Evolutionary conservation across 2,888 invertebrate genomes (phyloP).

Genomic region (Lomographa bimaculata): DNA sequence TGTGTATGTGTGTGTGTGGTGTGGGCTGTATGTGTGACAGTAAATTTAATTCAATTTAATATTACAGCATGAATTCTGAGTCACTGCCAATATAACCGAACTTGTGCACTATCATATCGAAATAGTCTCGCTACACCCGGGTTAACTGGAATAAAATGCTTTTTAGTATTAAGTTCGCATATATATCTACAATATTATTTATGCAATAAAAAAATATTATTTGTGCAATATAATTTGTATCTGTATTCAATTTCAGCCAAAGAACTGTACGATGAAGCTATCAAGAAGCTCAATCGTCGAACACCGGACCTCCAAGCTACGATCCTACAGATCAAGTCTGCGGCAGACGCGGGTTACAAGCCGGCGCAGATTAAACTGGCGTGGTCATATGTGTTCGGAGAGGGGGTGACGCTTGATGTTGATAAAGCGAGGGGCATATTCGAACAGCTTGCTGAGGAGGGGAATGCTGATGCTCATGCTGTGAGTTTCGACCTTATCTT

Average conservation of each 20-base stretch:
- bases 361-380: conserved; percentile 93
- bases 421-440: conserved; percentile 90
- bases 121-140: too few species aligned
- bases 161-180: too few species aligned
- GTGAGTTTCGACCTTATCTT: conserved; percentile 69
- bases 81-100: too few species aligned
- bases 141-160: too few species aligned
- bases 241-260: conserved; percentile 89
- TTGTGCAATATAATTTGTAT: too few species aligned
- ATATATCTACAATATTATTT: too few species aligned
- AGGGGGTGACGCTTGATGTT: conserved; percentile 89
- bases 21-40: too few species aligned
- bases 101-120: too few species aligned
- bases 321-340: conserved; percentile 89
- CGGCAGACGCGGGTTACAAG: conserved; percentile 91
- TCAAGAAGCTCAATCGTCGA: conserved; percentile 88
- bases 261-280: conserved; percentile 88
- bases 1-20: too few species aligned
- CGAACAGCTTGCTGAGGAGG: conserved; percentile 88
- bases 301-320: conserved; percentile 89
- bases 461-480: conserved; percentile 95
- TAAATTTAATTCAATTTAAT: too few species aligned
- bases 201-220: too few species aligned
- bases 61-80: too few species aligned
- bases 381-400: conserved; percentile 95